These are phyloP conservation scores for Scolopax mira DNA, from an alignment of 2,113 vertebrate species.

Conservation along the genomic window DNA sequence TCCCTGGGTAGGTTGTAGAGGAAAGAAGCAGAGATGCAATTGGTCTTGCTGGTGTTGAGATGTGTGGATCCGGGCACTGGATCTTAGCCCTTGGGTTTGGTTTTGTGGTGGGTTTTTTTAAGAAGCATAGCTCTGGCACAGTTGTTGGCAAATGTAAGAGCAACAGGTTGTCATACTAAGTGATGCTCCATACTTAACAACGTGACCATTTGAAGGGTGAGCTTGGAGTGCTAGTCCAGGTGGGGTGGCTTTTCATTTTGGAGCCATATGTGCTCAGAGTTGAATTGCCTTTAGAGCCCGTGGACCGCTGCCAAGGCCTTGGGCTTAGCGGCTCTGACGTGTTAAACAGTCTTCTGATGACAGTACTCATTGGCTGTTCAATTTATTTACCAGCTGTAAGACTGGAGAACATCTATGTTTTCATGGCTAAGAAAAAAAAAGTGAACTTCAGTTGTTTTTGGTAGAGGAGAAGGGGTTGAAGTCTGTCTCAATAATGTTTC, in stretches of 20 bases:
- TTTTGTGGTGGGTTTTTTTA: no score
- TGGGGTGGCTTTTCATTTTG: neutral
- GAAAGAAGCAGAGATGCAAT: neutral
- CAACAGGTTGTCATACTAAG: neutral
- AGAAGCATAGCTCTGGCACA: neutral
- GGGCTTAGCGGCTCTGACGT: neutral
- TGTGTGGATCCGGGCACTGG: rapidly evolving
- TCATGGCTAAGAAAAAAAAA: neutral
- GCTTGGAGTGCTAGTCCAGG: neutral
- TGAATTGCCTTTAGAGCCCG: neutral
- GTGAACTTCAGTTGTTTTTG: neutral
- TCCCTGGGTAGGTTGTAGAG: neutral
- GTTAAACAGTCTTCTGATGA: neutral
- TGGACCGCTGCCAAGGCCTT: neutral
- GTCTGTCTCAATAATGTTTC: neutral
- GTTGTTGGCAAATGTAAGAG: neutral
- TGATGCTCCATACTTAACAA: rapidly evolving
- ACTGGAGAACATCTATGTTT: neutral
- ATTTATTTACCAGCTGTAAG: neutral
- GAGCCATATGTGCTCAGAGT: neutral
- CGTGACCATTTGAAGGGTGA: rapidly evolving
- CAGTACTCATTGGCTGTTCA: neutral
- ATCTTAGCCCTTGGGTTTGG: neutral
- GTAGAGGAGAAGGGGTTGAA: neutral
- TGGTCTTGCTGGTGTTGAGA: neutral